Evolutionary conservation across 2,888 invertebrate species (phyloP), one percentile per base, ranked within the genome.

Genomic region (Phalera bucephala): DNA sequence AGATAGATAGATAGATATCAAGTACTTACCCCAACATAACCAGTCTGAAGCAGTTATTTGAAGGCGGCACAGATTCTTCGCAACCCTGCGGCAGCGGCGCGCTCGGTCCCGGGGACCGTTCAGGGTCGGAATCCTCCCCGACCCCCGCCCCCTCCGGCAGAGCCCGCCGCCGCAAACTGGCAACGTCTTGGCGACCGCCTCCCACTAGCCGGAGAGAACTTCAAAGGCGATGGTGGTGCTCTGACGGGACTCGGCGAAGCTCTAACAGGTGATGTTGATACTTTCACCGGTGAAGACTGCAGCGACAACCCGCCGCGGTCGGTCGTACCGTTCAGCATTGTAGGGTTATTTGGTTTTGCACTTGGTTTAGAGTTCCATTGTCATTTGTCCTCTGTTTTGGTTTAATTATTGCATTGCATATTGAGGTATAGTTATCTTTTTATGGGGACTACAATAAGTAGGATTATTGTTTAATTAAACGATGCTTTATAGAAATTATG

Each of bases 21-120:
- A n/a, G n/a, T n/a, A 93, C 91, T 87, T 68, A 92, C 92, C 97
- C 95, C 51, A 95, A 81, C 91, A 95, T 93, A 31, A 95, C 94
- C 51, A 95, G 90, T 45, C 95, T 90, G 79, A 92, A 95, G 84
- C 95, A 95, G 75, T 95, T 95, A 78, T 94, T 94, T 6, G 93
- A 91, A 0, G 94, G 93, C 19, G 95, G 94, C 46, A 93, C 92
- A 32, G 94, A 92, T 56, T 95, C 95, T 50, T 93, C 93, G 65
- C 94, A 64, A 72, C 90, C 65, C 39, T 85, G 82, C 8, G 80
- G 57, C 28, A 80, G 52, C 3, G 85, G 58, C 0, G 64, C 68
- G 38, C 88, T 85, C 0, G 88, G 86, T 1, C 85, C 86, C 0
- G 85, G 80, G 0, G 81, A 71, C 36, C 79, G 47, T 33, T 80